These are phyloP conservation scores for Andrena hattorfiana DNA, from an alignment of 2,888 invertebrate species.

Conservation along the genomic window DNA sequence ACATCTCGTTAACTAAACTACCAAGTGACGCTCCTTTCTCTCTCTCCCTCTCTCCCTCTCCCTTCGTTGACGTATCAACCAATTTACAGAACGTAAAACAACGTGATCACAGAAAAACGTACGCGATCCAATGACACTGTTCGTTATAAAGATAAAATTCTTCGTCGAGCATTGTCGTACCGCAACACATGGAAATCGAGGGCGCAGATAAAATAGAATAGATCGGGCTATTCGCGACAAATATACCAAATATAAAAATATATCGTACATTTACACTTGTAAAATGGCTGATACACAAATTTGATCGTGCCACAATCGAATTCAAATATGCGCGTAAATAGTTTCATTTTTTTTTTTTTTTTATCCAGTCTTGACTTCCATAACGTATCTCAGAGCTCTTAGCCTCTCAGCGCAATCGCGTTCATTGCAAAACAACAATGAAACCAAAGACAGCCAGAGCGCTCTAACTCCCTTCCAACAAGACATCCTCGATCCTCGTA, in stretches of 20 bases:
- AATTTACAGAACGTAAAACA: conserved; percentile 39
- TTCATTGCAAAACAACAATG: conserved; percentile 57
- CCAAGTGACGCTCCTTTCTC: conserved; percentile 18
- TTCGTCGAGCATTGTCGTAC: background rate
- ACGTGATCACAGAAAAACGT: conserved; percentile 40
- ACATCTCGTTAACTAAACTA: conserved; percentile 37
- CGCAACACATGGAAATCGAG: conserved; percentile 35
- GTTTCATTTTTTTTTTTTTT: conserved; percentile 14
- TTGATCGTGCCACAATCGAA: conserved; percentile 50
- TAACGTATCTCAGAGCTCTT: conserved; percentile 43
- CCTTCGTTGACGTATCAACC: conserved; percentile 36
- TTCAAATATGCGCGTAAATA: conserved; percentile 49
- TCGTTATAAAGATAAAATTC: conserved; percentile 7
- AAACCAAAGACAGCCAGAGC: conserved; percentile 42
- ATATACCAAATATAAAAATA: conserved; percentile 67
- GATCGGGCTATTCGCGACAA: conserved; percentile 45
- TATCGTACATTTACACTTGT: conserved; percentile 58
- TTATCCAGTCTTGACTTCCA: conserved; percentile 68
- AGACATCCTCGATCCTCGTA: conserved; percentile 21
- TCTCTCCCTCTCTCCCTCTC: background rate
- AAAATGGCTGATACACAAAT: conserved; percentile 65
- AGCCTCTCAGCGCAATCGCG: conserved; percentile 22
- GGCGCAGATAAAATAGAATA: conserved; percentile 55
- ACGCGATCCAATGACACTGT: conserved; percentile 10
- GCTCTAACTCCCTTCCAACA: conserved; percentile 14